Conservation (phyloP, 2,797 vertebrate species). For the Rhinella marina region DNA sequence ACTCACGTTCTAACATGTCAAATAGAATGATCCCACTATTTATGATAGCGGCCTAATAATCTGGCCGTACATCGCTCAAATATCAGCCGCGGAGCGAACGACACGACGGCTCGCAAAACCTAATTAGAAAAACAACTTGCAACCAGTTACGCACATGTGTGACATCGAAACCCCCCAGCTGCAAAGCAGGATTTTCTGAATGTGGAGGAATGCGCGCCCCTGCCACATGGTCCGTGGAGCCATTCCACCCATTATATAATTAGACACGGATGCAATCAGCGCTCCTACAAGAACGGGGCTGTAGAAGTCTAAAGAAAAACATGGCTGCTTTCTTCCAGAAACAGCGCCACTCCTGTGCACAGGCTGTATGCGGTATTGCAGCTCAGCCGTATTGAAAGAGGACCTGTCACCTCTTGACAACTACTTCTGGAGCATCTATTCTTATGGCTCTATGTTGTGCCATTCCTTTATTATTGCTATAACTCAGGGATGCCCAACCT, state of each 20-base stretch:
- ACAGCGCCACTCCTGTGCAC: background rate
- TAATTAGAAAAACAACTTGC: constrained; percentile 46
- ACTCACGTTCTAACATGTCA: constrained; percentile 52
- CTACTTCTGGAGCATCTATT: no score
- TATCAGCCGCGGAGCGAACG: constrained; percentile 32
- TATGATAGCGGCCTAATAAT: constrained; percentile 43
- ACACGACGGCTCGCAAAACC: constrained; percentile 16
- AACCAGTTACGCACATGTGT: constrained; percentile 32
- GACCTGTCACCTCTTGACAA: no score
- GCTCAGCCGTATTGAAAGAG: no score
- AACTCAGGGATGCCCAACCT: no score
- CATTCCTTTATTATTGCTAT: no score
- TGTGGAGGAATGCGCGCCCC: background rate
- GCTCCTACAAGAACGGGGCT: background rate
- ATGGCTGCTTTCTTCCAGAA: background rate
- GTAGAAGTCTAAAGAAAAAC: background rate
- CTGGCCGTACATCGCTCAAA: constrained; percentile 24
- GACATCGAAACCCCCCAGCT: constrained; percentile 8
- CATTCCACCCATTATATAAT: background rate
- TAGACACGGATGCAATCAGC: background rate
- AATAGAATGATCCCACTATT: constrained; percentile 37
- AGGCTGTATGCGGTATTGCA: background rate
- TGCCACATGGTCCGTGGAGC: background rate
- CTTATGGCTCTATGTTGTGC: no score
- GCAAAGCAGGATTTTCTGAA: background rate